phyloP scores from a whole-genome alignment of 2,113 vertebrate genomes.

The Tyrannus savana region DNA sequence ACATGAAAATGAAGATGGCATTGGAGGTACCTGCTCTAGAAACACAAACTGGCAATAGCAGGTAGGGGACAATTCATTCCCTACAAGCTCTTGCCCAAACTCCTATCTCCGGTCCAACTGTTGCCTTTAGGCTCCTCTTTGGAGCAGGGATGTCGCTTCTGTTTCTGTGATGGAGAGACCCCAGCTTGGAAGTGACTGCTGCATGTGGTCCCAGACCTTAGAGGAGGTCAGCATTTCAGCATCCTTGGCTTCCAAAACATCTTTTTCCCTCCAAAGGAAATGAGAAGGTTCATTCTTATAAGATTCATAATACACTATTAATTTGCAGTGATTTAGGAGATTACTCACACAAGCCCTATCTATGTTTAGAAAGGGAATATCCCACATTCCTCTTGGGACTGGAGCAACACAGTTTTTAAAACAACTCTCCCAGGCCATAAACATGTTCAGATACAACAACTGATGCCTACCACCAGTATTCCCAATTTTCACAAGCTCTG shows the following conservation, averaged over 20 bases:
- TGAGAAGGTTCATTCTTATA: background rate
- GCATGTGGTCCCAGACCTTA: background rate
- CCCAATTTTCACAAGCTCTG: background rate
- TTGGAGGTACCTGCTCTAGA: background rate
- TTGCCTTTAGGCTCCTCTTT: background rate
- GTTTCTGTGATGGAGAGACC: background rate
- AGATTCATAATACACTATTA: background rate
- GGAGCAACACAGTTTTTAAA: background rate
- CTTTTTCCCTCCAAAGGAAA: background rate
- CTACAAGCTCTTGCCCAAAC: background rate
- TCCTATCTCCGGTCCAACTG: background rate
- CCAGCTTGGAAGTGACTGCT: background rate
- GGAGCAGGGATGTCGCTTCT: background rate
- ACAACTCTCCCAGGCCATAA: background rate
- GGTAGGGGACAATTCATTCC: background rate
- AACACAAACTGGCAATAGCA: background rate
- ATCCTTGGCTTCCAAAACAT: background rate
- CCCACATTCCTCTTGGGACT: background rate
- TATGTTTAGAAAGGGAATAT: constrained; percentile 5
- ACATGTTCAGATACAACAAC: background rate
- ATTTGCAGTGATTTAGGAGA: background rate
- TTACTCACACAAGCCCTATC: background rate
- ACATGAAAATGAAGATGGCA: background rate
- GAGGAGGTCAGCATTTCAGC: background rate
- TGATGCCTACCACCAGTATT: background rate